phyloP scores from a whole-genome alignment of 2,113 vertebrate genomes.

The Dendrocopos noguchii region DNA sequence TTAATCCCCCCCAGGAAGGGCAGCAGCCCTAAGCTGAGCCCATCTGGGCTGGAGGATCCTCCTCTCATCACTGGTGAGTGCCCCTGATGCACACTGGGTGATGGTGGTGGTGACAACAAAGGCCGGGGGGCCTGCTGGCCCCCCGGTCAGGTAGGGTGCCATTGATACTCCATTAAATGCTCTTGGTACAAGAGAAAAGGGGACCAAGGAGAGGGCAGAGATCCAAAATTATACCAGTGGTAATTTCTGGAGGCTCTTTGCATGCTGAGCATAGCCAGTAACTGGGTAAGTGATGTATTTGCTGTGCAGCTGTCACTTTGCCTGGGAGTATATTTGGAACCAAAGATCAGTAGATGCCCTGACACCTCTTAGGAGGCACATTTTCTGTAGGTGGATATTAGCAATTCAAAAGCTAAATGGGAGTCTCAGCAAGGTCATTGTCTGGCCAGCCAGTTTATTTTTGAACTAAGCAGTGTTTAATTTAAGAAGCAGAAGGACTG shows the following conservation, averaged over 20 bases:
- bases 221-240: background rate
- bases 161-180: background rate
- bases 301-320: slow-evolving; percentile 5
- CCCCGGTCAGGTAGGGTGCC: background rate
- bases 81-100: too few species aligned
- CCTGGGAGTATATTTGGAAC: background rate
- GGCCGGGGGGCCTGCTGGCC: too few species aligned
- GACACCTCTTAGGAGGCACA: background rate
- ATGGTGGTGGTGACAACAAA: too few species aligned
- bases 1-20: too few species aligned
- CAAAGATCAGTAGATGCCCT: background rate
- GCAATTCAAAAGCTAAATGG: slow-evolving; percentile 25
- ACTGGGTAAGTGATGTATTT: background rate
- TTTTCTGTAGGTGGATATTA: background rate
- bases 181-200: background rate
- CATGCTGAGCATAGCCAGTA: background rate
- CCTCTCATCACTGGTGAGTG: too few species aligned
- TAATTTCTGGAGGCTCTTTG: background rate
- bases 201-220: background rate
- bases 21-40: too few species aligned
- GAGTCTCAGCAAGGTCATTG: slow-evolving; percentile 13
- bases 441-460: slow-evolving; percentile 45
- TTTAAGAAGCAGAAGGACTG: slow-evolving; percentile 8
- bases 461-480: slow-evolving; percentile 31
- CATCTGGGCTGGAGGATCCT: too few species aligned